Evolutionary conservation across 2,113 vertebrate genomes (phyloP), one percentile per base, ranked within the genome.

Genomic region (Cyanoderma ruficeps): DNA sequence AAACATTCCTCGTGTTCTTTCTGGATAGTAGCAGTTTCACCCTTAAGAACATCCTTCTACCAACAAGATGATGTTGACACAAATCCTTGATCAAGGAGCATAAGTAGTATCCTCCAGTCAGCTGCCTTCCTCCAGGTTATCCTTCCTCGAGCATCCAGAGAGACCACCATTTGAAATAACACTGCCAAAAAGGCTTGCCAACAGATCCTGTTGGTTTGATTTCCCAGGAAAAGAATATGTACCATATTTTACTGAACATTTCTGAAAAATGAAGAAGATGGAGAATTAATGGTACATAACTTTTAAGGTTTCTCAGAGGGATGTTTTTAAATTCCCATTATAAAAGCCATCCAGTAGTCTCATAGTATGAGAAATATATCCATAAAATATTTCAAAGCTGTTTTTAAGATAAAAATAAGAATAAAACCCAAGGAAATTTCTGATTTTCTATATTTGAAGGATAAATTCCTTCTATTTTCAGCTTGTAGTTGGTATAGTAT

Each of bases 311-410:
- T 96, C 92, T 94, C 89, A 91, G 71, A 94, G 96, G 83, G 50
- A 60, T 65, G 11, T 80, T 97, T 95, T 86, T 42, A 95, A 96
- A 61, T 92, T 89, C 71, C 42, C 55, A 19, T 94, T 94, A 37
- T 49, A n/a, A 97, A 97, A 97, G 70, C 72, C 82, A 93, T 94
- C 90, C 42, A 84, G 82, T 94, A 94, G 92, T 93, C 72, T 96
- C 91, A 47, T 63, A 30, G 87, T 95, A 53, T 96, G 81, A 95
- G 59, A 96, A 94, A 81, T 90, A 87, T 79, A 92, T 75, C 61
- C 50, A 85, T 44, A 93, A 52, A 77, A 56, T 95, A 94, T 89
- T 96, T 96, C 71, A 82, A 79, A 92, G 83, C 64, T 86, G 56
- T 76, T 83, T 75, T 92, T 76, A 90, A 76, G 74, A 52, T 80